These are phyloP conservation scores for Nipponacmea schrenckii DNA, from an alignment of 2,888 invertebrate species.

Conservation along the genomic window DNA sequence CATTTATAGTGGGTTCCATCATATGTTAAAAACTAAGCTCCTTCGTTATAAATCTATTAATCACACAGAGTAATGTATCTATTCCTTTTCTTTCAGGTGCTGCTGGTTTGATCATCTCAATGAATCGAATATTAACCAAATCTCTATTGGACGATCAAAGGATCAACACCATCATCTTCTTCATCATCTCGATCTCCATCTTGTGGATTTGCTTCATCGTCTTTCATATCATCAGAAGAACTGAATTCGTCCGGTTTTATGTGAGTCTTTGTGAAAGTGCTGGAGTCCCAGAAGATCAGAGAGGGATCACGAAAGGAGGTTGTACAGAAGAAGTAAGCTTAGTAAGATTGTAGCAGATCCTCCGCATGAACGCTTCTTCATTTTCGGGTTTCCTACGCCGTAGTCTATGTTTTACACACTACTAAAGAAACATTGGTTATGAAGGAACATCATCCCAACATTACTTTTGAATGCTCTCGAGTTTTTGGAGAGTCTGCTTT, in stretches of 20 bases:
- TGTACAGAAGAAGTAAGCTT: constrained; percentile 79
- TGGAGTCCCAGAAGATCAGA: constrained; percentile 65
- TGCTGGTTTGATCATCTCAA: constrained; percentile 87
- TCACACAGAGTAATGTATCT: neutral
- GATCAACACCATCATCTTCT: constrained; percentile 87
- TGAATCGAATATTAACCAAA: constrained; percentile 86
- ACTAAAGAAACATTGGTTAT: too few relatives aligned
- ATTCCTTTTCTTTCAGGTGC: constrained; percentile 73
- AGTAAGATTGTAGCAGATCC: constrained; percentile 70
- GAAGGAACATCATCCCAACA: too few relatives aligned
- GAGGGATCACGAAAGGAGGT: constrained; percentile 83
- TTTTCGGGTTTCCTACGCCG: neutral
- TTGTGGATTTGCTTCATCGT: constrained; percentile 82
- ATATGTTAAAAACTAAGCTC: too few relatives aligned
- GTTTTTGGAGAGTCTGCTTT: too few relatives aligned
- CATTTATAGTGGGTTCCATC: too few relatives aligned
- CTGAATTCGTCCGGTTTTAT: constrained; percentile 86
- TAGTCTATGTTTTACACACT: too few relatives aligned
- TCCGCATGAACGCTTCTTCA: neutral
- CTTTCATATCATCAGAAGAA: constrained; percentile 81
- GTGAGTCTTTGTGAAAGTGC: constrained; percentile 75
- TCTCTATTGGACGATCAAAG: constrained; percentile 80
- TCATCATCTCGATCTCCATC: constrained; percentile 81
- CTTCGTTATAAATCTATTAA: too few relatives aligned
- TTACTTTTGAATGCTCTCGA: too few relatives aligned